A percentile compares a stretch with the other conserved stretches of the same genome.
phyloP scores from a whole-genome alignment of 2,113 vertebrate genomes.

The Lethenteron camtschaticum region DNA sequence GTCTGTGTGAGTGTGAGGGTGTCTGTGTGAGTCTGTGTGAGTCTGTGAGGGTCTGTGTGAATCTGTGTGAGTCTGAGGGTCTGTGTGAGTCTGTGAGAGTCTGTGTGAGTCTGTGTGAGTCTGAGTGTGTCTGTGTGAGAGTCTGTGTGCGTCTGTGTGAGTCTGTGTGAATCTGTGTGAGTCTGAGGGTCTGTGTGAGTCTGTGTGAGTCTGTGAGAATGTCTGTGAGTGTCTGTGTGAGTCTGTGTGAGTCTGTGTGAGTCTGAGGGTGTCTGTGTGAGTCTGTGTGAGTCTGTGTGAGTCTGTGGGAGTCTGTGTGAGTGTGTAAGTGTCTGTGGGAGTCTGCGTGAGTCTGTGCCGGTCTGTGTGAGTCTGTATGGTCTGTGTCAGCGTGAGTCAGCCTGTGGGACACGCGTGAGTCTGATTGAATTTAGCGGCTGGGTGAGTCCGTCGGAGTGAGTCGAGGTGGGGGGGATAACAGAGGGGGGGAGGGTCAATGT shows the following conservation, averaged over 20 bases:
- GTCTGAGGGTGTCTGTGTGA: background rate
- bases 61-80: background rate
- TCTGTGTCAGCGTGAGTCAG: background rate
- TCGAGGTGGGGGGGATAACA: background rate
- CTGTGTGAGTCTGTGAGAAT: background rate
- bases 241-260: background rate
- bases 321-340: background rate
- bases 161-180: background rate
- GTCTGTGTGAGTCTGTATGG: constrained; percentile 1
- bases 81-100: background rate
- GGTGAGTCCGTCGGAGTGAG: too few species aligned
- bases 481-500: background rate
- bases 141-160: background rate
- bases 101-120: background rate
- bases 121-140: background rate
- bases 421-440: background rate
- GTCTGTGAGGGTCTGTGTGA: background rate
- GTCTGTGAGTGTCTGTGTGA: background rate
- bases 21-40: background rate
- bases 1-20: background rate
- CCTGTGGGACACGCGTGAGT: background rate
- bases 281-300: background rate
- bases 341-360: background rate
- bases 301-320: background rate
- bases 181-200: background rate